Evolutionary conservation across 2,888 invertebrate genomes (phyloP).

Genomic region (Ichneumoninae sp.): DNA sequence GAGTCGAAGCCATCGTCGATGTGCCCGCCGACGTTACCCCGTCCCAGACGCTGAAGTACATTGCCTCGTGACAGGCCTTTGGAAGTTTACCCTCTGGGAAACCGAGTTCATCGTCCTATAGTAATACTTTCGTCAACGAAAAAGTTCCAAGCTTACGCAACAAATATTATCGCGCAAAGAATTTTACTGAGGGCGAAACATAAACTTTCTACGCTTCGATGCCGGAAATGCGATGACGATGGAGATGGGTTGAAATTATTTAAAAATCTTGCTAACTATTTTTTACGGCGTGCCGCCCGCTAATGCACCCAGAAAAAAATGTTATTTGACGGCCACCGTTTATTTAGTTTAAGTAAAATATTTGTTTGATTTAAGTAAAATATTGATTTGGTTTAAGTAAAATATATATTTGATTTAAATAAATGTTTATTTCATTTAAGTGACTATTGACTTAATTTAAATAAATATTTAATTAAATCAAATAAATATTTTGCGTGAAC

Average conservation of each 20-base stretch:
- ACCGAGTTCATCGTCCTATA: constrained; percentile 50
- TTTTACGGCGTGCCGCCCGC: too few species aligned
- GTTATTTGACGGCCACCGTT: too few species aligned
- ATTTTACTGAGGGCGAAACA: neutral
- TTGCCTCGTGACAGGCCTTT: constrained; percentile 59
- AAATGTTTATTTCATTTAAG: too few species aligned
- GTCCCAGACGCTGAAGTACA: constrained; percentile 39
- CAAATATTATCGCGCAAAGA: constrained; percentile 36
- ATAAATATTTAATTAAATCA: too few species aligned
- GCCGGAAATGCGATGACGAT: neutral
- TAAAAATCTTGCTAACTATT: neutral
- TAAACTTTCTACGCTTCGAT: neutral
- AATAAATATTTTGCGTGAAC: too few species aligned
- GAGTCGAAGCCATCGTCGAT: constrained; percentile 44
- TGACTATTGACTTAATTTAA: too few species aligned
- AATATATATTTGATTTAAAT: too few species aligned
- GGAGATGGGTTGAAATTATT: neutral
- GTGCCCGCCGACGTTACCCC: constrained; percentile 27
- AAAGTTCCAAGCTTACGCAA: constrained; percentile 18
- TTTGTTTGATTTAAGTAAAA: too few species aligned
- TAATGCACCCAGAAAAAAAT: too few species aligned
- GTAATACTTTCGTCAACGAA: constrained; percentile 29
- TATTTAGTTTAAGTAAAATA: too few species aligned
- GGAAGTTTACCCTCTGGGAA: constrained; percentile 53
- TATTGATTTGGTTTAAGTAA: too few species aligned